These are phyloP conservation scores for Lithobates pipiens DNA, from an alignment of 2,797 vertebrate species.

Conservation along the genomic window DNA sequence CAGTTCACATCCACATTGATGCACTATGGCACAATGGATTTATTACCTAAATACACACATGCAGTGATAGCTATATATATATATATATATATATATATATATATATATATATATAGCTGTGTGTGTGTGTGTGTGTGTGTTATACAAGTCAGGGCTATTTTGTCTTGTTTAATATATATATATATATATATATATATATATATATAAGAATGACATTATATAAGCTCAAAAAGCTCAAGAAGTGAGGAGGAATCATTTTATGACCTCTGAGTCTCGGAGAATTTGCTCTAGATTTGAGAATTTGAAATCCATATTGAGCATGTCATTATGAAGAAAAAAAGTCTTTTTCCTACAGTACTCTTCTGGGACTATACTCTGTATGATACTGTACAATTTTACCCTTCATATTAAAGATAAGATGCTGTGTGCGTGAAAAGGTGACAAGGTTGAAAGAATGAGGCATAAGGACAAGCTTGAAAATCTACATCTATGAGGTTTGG, in stretches of 20 bases:
- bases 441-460: conserved; percentile 69
- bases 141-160: no score
- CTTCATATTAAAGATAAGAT: conserved; percentile 66
- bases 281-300: conserved; percentile 27
- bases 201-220: conserved; percentile 4
- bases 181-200: conserved; percentile 2
- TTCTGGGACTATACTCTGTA: conserved; percentile 62
- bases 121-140: no score
- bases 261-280: conserved; percentile 4
- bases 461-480: conserved; percentile 67
- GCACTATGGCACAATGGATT: no score
- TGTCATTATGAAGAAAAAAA: conserved; percentile 33
- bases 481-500: conserved; percentile 64
- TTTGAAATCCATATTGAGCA: conserved; percentile 48
- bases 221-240: not conserved
- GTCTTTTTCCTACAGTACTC: conserved; percentile 30
- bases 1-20: no score
- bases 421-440: conserved; percentile 67
- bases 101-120: no score
- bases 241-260: not conserved
- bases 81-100: no score
- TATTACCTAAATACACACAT: no score
- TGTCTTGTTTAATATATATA: not conserved
- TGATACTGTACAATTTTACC: conserved; percentile 59
- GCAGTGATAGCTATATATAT: no score